Evolutionary conservation across 2,888 invertebrate species (phyloP).

Genomic region (Cerceris rybyensis): DNA sequence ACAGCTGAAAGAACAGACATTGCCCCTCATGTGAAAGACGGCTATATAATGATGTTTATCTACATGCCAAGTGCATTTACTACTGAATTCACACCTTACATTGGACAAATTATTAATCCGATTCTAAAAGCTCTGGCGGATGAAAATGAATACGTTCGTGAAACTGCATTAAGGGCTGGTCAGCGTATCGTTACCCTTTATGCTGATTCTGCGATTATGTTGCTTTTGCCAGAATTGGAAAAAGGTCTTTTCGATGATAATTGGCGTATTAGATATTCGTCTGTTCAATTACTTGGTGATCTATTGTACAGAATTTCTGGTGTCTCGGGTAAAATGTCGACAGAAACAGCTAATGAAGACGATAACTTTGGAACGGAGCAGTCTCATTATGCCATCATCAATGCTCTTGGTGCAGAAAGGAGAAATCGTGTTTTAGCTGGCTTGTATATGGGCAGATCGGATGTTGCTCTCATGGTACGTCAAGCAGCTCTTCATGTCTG

Average conservation of each 20-base stretch:
- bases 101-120: slow-evolving; percentile 98
- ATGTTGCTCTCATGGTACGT: slow-evolving; percentile 97
- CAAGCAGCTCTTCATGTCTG: slow-evolving; percentile 99
- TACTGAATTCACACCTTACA: slow-evolving; percentile 96
- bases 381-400: slow-evolving; percentile 95
- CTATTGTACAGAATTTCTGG: slow-evolving; percentile 97
- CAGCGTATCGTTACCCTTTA: slow-evolving; percentile 98
- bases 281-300: slow-evolving; percentile 97
- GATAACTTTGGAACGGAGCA: slow-evolving; percentile 99
- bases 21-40: slow-evolving; percentile 98
- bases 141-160: slow-evolving; percentile 99
- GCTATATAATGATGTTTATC: slow-evolving; percentile 99
- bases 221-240: slow-evolving; percentile 96
- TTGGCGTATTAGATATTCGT: slow-evolving; percentile 97
- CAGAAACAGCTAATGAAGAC: slow-evolving; percentile 98
- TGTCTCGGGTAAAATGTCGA: slow-evolving; percentile 99
- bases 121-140: slow-evolving; percentile 98
- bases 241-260: slow-evolving; percentile 98
- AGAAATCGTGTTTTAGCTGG: slow-evolving; percentile 96
- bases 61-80: slow-evolving; percentile 99
- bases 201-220: slow-evolving; percentile 96
- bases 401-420: slow-evolving; percentile 93
- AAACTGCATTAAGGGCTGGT: slow-evolving; percentile 97
- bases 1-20: slow-evolving; percentile 96
- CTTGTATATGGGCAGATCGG: slow-evolving; percentile 98